phyloP scores from a whole-genome alignment of 2,113 vertebrate species.

The Aldabrachelys gigantea region DNA sequence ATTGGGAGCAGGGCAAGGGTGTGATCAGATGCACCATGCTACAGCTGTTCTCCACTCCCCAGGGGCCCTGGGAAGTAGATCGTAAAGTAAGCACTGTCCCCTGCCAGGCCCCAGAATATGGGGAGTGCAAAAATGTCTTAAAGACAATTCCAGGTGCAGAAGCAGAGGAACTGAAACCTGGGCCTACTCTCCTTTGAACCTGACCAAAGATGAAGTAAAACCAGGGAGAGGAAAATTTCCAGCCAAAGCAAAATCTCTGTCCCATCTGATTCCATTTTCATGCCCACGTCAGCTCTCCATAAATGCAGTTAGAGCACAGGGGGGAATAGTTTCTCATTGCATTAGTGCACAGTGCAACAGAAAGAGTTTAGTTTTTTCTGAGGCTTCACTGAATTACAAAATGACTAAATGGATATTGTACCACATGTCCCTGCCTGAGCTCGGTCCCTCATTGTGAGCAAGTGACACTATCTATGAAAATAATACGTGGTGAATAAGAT shows the following conservation, averaged over 20 bases:
- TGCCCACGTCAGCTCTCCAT: conserved; percentile 48
- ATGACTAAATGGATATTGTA: fast-evolving
- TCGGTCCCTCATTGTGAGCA: fast-evolving
- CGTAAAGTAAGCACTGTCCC: background rate
- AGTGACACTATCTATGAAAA: background rate
- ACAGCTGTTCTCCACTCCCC: background rate
- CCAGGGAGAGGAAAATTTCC: background rate
- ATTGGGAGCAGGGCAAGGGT: background rate
- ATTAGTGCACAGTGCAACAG: background rate
- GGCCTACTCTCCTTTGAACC: conserved; percentile 11
- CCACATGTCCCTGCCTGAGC: fast-evolving
- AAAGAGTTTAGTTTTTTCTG: background rate
- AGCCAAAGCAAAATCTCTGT: background rate
- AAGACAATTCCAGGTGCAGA: background rate
- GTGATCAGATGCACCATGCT: background rate
- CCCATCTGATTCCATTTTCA: conserved; percentile 58
- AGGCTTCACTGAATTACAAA: conserved; percentile 14
- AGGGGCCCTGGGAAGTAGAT: too few relatives aligned
- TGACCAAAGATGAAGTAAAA: background rate
- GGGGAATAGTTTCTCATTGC: background rate
- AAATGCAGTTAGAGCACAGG: conserved; percentile 40
- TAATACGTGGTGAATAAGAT: background rate
- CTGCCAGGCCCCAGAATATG: background rate
- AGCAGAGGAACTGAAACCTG: background rate
- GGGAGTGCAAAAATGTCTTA: background rate